Conservation (phyloP, 2,797 vertebrate genomes). For the Glossophaga mutica region DNA sequence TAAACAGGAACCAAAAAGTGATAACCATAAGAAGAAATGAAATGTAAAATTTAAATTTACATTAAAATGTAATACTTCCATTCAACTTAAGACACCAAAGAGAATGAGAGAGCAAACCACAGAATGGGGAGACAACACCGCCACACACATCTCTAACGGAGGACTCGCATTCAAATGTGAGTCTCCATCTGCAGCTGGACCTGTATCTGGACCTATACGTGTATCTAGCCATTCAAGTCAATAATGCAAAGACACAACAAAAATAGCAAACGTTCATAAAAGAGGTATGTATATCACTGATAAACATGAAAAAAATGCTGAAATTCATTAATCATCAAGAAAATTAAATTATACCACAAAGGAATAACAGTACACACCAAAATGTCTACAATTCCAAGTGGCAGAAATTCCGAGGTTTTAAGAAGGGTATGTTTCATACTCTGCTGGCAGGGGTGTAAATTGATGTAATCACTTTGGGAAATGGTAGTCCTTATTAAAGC, state of each 20-base stretch:
- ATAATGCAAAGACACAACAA: background rate
- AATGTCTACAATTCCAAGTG: background rate
- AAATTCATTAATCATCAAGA: background rate
- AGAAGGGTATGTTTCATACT: background rate
- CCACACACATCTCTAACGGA: background rate
- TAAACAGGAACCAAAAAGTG: background rate
- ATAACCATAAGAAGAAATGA: background rate
- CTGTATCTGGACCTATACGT: background rate
- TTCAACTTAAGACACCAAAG: background rate
- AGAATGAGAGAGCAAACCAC: background rate
- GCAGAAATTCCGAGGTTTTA: background rate
- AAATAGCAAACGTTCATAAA: background rate
- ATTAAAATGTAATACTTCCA: background rate
- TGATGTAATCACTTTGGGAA: background rate
- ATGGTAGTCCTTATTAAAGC: background rate
- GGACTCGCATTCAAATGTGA: background rate
- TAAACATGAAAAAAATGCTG: background rate
- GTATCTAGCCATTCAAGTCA: background rate
- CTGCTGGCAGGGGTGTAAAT: background rate
- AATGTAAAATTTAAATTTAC: background rate
- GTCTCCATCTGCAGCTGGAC: background rate
- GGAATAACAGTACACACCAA: background rate
- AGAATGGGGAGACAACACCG: background rate
- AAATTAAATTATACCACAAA: background rate
- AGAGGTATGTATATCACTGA: background rate